Evolutionary conservation across 2,888 invertebrate genomes (phyloP), one percentile per base, ranked within the genome.

Genomic region (Nemoura dubitans): DNA sequence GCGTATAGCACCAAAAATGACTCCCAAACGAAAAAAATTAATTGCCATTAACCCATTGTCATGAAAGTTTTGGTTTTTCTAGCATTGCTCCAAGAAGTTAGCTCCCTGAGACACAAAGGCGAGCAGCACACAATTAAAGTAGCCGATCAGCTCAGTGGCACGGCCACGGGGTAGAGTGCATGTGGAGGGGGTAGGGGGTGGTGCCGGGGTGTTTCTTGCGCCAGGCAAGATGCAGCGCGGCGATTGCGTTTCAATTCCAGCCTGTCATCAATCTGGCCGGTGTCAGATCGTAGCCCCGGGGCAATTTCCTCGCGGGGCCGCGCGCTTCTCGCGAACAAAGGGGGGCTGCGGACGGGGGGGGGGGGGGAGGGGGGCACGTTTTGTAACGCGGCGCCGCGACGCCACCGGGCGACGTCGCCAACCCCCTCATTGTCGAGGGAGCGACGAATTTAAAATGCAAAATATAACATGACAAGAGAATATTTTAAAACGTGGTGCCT

Each of bases 381-480:
- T 76, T 84, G 84, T 84, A 59, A 42, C 26, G 43, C 83, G 76
- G 76, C 84, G 84, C 29, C 84, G 30, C 59, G 83, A 83, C 76
- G 78, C 59, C 59, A 36, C 28, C 29, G 81, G 36, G 80, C 30
- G 86, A 76, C 86, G 85, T 77, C 86, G 77, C 82, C 86, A 76
- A 76, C 86, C 76, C 85, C 36, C 28, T 29, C 80, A 86, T 86
- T 86, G 84, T 84, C 76, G 83, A 78, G 76, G 85, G 85, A 78
- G 76, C 86, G 77, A 86, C 84, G 84, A 87, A 86, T 87, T 87
- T 86, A 87, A 87, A 87, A 87, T 86, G 87, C 87, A 86, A 86
- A 87, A 86, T 78, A 80, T 82, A 82, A 87, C 84, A 81, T 81
- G 81, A 84, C 84, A 84, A 84, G 84, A 84, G 84, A 84, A 84